Evolutionary conservation across 2,113 vertebrate species (phyloP).

Genomic region (Malurus cyaneus): DNA sequence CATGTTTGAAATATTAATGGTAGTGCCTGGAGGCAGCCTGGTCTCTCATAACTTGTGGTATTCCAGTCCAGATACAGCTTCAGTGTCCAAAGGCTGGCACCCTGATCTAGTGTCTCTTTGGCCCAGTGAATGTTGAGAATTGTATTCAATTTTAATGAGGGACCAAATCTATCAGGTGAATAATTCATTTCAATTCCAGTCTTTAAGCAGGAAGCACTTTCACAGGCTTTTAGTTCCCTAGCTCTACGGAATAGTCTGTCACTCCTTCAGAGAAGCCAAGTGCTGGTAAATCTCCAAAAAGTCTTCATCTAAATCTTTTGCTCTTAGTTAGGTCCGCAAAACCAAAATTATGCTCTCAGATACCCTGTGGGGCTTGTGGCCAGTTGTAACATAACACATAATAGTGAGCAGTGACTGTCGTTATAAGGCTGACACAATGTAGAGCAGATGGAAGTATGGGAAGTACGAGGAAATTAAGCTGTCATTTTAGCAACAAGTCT

Average conservation of each 20-base stretch:
- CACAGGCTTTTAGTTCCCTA: neutral
- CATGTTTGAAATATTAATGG: conserved; percentile 18
- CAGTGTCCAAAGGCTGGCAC: neutral
- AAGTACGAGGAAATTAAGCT: neutral
- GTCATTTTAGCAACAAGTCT: neutral
- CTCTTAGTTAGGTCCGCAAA: neutral
- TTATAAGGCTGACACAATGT: neutral
- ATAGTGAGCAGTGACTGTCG: neutral
- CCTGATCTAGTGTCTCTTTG: conserved; percentile 24
- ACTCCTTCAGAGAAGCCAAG: neutral
- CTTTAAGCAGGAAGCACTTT: neutral
- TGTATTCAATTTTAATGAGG: conserved; percentile 1
- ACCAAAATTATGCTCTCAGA: neutral
- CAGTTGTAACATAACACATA: neutral
- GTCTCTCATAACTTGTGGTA: neutral
- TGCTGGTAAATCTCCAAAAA: neutral
- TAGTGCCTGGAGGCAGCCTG: neutral
- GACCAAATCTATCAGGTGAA: conserved; percentile 7
- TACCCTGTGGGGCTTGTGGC: neutral
- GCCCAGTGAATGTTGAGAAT: neutral
- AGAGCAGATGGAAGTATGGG: neutral
- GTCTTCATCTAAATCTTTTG: neutral
- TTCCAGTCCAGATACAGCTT: neutral
- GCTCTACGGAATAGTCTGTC: neutral
- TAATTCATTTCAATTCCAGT: conserved; percentile 3